A percentile compares a stretch with the other conserved stretches of the same genome.
Conservation (phyloP, 2,888 invertebrate species). For the Eucera pruinosa region DNA sequence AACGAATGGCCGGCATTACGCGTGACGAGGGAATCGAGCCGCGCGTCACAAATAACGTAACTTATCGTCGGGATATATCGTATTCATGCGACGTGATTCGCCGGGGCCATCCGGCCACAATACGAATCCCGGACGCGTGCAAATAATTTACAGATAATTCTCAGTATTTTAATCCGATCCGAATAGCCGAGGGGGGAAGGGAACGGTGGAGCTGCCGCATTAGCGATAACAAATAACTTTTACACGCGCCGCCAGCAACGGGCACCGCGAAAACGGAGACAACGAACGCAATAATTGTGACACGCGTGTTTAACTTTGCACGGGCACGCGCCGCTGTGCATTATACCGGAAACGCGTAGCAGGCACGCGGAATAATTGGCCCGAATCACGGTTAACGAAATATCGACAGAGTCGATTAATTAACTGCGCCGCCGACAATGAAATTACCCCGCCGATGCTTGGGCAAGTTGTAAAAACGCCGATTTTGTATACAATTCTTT, state of each 20-base stretch:
- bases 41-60: too few relatives aligned
- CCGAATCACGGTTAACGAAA: conserved; percentile 35
- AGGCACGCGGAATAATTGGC: conserved; percentile 44
- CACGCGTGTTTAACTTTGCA: conserved; percentile 45
- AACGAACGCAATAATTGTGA: conserved; percentile 45
- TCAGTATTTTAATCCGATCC: conserved; percentile 42
- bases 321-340: conserved; percentile 29
- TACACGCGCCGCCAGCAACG: conserved; percentile 14
- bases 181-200: too few relatives aligned
- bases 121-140: neutral
- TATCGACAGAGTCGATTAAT: conserved; percentile 40
- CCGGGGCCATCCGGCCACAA: neutral
- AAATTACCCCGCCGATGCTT: too few relatives aligned
- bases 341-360: conserved; percentile 48
- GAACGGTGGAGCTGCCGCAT: too few relatives aligned
- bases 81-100: neutral
- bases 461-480: too few relatives aligned
- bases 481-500: too few relatives aligned
- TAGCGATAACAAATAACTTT: conserved; percentile 43
- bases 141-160: conserved; percentile 40
- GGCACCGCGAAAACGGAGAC: conserved; percentile 2
- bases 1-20: too few relatives aligned
- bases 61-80: neutral
- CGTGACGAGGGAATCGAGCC: too few relatives aligned
- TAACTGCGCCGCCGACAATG: too few relatives aligned